Evolutionary conservation across 2,113 vertebrate genomes (phyloP).

Genomic region (Pachyramphus minor): DNA sequence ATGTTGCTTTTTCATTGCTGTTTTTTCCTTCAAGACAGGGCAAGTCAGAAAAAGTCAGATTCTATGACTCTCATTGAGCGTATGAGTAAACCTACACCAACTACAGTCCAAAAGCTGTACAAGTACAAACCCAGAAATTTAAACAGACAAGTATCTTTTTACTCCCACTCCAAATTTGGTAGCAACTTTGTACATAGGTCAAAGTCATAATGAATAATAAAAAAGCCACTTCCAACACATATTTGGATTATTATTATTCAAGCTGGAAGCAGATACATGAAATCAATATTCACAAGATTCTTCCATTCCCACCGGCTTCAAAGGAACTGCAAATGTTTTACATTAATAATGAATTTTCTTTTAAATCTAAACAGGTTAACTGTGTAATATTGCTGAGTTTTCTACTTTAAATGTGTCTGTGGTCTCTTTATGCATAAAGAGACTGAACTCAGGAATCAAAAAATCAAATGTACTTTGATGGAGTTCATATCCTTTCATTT

Average conservation of each 20-base stretch:
- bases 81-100: not conserved
- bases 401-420: not conserved
- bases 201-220: not conserved
- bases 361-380: not conserved
- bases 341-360: not conserved
- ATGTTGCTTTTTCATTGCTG: not conserved
- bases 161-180: not conserved
- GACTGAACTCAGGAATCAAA: not conserved
- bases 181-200: not conserved
- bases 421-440: not conserved
- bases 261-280: not conserved
- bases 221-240: not conserved
- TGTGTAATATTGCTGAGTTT: not conserved
- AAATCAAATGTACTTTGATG: not conserved
- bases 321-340: not conserved
- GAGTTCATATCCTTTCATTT: slow-evolving; percentile 4
- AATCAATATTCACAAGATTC: not conserved
- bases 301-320: not conserved
- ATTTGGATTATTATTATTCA: not conserved
- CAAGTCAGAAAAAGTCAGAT: not conserved
- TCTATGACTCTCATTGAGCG: not conserved
- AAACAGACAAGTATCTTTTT: not conserved
- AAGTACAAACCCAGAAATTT: not conserved
- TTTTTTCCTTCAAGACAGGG: not conserved
- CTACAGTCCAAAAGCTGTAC: not conserved